These are phyloP conservation scores for Aphelinus certus DNA, from an alignment of 1,140 invertebrate genomes.

Conservation along the genomic window DNA sequence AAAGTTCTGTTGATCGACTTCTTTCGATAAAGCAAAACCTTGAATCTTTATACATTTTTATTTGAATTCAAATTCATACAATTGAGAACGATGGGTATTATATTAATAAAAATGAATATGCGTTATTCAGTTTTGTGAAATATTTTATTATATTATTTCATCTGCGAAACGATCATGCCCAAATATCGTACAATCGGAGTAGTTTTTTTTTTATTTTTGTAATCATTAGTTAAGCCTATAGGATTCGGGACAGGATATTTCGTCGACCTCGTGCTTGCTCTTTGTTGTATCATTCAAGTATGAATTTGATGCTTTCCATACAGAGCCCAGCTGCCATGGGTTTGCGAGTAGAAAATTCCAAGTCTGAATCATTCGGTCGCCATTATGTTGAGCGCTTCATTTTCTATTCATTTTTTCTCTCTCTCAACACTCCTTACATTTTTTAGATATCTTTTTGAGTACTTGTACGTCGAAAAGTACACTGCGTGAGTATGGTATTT, in stretches of 20 bases:
- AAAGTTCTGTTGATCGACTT: conserved; percentile 5
- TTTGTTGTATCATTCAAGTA: background rate
- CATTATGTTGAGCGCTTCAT: background rate
- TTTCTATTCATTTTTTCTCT: background rate
- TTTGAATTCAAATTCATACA: conserved; percentile 10
- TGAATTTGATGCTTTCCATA: background rate
- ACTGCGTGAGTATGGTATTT: background rate
- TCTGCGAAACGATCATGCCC: conserved; percentile 36
- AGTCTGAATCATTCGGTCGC: background rate
- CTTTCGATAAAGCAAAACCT: conserved; percentile 7
- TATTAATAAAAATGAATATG: conserved; percentile 21
- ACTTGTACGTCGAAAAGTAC: background rate
- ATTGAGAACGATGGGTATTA: background rate
- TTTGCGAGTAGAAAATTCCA: conserved; percentile 4
- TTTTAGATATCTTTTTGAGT: background rate
- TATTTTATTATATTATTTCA: conserved; percentile 41
- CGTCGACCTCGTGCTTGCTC: background rate
- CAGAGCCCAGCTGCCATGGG: conserved; percentile 5
- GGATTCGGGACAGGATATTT: conserved; percentile 21
- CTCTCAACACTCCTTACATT: background rate
- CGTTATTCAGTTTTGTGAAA: conserved; percentile 37
- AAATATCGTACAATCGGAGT: conserved; percentile 39
- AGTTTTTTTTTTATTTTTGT: conserved; percentile 20
- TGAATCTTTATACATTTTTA: conserved; percentile 25
- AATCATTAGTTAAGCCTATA: conserved; percentile 21